Conservation (phyloP, 2,113 vertebrate genomes). For the Lophius piscatorius region DNA sequence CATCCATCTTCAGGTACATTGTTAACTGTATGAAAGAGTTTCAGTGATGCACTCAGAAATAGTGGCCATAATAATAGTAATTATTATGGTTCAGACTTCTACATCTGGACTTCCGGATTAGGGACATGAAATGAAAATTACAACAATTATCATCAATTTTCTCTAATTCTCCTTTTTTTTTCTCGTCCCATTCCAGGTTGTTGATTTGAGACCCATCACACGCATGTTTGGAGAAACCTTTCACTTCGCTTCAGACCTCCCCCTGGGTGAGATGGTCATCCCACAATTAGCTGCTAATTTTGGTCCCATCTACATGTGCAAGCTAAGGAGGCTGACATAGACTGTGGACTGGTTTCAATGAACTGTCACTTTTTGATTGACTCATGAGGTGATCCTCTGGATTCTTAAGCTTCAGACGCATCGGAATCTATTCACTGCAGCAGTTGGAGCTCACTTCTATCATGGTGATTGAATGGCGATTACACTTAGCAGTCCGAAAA, state of each 20-base stretch:
- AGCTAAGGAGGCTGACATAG: conserved; percentile 80
- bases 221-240: conserved; percentile 85
- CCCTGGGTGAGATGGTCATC: conserved; percentile 89
- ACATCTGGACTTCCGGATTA: neutral
- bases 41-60: neutral
- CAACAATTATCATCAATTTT: neutral
- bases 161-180: neutral
- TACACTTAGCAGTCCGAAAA: too few relatives aligned
- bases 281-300: conserved; percentile 94
- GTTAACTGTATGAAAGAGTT: neutral
- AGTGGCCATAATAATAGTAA: too few relatives aligned
- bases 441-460: too few relatives aligned
- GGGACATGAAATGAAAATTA: neutral
- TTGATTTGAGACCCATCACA: conserved; percentile 82
- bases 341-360: neutral
- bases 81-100: neutral
- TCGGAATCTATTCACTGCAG: too few relatives aligned
- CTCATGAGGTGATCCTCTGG: neutral
- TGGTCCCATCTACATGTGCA: conserved; percentile 95
- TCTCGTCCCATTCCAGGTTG: conserved; percentile 43
- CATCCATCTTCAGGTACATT: conserved; percentile 73
- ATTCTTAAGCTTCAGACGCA: neutral
- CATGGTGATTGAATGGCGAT: too few relatives aligned
- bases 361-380: neutral
- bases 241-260: conserved; percentile 82